phyloP scores from a whole-genome alignment of 1,140 invertebrate species.

The Panagrolaimus sp. region DNA sequence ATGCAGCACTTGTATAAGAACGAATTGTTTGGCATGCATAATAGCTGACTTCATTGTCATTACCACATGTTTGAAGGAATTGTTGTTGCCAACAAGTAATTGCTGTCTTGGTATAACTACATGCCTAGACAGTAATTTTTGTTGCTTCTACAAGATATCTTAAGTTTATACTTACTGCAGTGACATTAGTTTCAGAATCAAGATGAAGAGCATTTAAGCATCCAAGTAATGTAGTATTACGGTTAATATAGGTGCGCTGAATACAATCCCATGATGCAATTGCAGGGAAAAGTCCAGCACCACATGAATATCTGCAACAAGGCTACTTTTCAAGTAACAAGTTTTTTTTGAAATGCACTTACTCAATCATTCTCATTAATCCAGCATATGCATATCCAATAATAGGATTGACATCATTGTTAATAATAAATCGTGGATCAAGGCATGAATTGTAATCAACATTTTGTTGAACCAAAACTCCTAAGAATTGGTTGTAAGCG shows the following conservation, averaged over 20 bases:
- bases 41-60: not conserved
- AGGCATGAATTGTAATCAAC: constrained; percentile 8
- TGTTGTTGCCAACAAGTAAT: constrained; percentile 1
- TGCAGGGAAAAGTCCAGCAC: constrained; percentile 5
- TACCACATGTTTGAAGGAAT: not conserved
- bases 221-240: not conserved
- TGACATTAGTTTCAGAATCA: not conserved
- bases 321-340: no score
- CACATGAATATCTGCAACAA: not conserved
- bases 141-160: not conserved
- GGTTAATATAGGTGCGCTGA: not conserved
- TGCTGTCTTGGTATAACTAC: not conserved
- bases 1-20: not conserved
- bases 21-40: constrained; percentile 1
- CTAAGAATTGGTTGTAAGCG: not conserved
- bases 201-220: constrained; percentile 4
- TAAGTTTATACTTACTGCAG: not conserved
- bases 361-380: not conserved
- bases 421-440: constrained; percentile 2
- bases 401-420: not conserved
- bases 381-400: constrained; percentile 7
- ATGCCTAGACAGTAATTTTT: not conserved
- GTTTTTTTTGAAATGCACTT: no score
- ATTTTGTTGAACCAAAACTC: not conserved
- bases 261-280: not conserved